Base-by-base conservation (phyloP, 64 coral and sea anemone species). In the Anthopleura sola region DNA sequence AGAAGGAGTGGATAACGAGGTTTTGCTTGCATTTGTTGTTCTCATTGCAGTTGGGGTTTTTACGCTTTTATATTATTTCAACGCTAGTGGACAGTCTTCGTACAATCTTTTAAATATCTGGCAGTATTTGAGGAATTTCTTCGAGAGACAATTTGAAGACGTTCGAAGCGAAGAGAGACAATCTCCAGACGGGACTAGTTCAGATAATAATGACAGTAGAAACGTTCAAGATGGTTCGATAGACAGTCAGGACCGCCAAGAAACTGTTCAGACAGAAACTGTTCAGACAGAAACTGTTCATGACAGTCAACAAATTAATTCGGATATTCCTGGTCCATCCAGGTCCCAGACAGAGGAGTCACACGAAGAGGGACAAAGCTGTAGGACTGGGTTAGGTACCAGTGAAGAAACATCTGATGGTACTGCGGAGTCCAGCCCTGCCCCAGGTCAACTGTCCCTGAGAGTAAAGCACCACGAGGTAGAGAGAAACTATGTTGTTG, bases 1-100 rank as follows among this genome's bases (percentile, higher is more conserved):
- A 32, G 94, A 97, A 92, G 94, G 94, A 80, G 91, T 97, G 17
- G 90, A 92, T 49, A 82, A 97, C 26, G 94, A 97, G 55, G 90
- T 93, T 26, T 37, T 97, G 3, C 55, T 92, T 69, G 80, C 85
- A 15, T 75, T 90, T 81, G 23, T 82, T 20, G 87, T 93, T 71
- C 85, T 97, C 10, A 68, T 69, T 9, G 55, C 76, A 28, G 38
- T 93, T 56, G 47, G 32, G 18, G 32, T 83, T 28, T 33, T 49
- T 3, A 83, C 82, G 11, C 15, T 83, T 14, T 19, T 83, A 36
- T 83, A 83, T 60, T 60, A 48, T 60, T 36, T 83, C 28, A 83
- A 58, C 32, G 26, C 17, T 1, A 83, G 50, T 56, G 49, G 82
- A 28, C 36, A 49, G 16, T 12, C 50, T 17, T 54, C 55, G 18